Evolutionary conservation across 2,888 invertebrate species (phyloP).

Genomic region (Stenoptilia bipunctidactyla): DNA sequence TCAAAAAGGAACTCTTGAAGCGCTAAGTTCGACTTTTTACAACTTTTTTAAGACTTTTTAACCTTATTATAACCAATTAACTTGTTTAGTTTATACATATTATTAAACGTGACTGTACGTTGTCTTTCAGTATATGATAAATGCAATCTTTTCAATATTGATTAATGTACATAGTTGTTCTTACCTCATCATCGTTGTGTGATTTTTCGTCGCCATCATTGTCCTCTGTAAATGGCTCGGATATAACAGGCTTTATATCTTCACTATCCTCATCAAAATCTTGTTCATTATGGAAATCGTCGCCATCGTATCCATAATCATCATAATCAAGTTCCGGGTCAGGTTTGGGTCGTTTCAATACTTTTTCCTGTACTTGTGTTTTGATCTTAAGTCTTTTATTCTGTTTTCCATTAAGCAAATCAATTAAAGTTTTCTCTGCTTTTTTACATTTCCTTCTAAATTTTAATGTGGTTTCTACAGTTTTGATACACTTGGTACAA

Average conservation of each 20-base stretch:
- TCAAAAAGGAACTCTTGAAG: too few species aligned
- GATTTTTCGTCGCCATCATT: too few species aligned
- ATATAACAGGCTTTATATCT: conserved; percentile 17
- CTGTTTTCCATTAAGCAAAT: conserved; percentile 14
- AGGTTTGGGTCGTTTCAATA: conserved; percentile 1
- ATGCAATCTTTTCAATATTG: too few species aligned
- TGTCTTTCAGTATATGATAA: too few species aligned
- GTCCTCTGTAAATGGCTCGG: not conserved
- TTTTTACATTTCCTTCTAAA: conserved; percentile 36
- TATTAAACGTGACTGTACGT: too few species aligned
- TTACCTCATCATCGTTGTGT: too few species aligned
- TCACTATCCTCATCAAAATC: conserved; percentile 25
- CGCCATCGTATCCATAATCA: conserved; percentile 16
- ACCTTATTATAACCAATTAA: too few species aligned
- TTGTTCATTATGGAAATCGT: conserved; percentile 21
- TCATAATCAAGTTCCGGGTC: conserved; percentile 14
- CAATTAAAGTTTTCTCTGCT: conserved; percentile 30
- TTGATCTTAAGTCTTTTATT: not conserved
- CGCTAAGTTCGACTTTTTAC: too few species aligned
- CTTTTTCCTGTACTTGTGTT: not conserved
- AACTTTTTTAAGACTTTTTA: too few species aligned
- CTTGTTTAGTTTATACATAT: too few species aligned
- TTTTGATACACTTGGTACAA: conserved; percentile 32
- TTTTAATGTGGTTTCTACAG: conserved; percentile 28
- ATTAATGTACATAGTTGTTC: too few species aligned